phyloP scores from a whole-genome alignment of 2,888 invertebrate species.

The Neoitamus cyanurus region DNA sequence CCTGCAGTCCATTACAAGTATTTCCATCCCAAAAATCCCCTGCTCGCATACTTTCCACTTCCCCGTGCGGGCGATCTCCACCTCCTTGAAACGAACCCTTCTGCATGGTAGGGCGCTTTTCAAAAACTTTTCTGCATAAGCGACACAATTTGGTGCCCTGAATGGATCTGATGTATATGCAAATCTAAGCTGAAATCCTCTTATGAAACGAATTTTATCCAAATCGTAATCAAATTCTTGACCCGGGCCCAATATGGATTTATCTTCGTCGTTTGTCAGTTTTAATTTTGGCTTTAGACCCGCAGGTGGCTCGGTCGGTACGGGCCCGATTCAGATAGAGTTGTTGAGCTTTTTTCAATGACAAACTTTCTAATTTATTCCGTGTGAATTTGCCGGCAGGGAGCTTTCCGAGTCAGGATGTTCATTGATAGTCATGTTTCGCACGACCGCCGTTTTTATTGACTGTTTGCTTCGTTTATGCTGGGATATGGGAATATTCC shows the following conservation, averaged over 20 bases:
- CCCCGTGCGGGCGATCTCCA: neutral
- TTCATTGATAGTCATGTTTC: neutral
- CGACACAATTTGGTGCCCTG: constrained; percentile 40
- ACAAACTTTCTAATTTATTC: constrained; percentile 1
- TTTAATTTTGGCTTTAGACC: constrained; percentile 24
- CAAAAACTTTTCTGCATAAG: constrained; percentile 43
- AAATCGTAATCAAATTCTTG: constrained; percentile 43
- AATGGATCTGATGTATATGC: constrained; percentile 40
- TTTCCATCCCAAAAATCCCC: constrained; percentile 8
- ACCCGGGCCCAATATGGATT: constrained; percentile 41
- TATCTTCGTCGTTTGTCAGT: constrained; percentile 37
- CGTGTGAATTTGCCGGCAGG: neutral
- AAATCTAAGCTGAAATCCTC: constrained; percentile 39
- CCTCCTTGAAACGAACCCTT: constrained; percentile 9
- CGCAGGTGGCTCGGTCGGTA: neutral
- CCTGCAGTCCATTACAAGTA: constrained; percentile 33
- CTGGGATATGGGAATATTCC: neutral
- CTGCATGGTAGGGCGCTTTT: constrained; percentile 16
- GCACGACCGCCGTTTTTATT: neutral
- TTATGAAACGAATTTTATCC: constrained; percentile 42
- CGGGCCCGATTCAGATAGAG: neutral
- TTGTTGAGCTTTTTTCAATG: neutral
- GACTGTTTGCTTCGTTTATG: neutral
- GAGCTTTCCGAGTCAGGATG: neutral
- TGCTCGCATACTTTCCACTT: neutral